A percentile compares a stretch with the other conserved stretches of the same genome.
These are phyloP conservation scores for Drosophila kikkawai DNA, from an alignment of 1,140 invertebrate genomes.

Conservation along the genomic window DNA sequence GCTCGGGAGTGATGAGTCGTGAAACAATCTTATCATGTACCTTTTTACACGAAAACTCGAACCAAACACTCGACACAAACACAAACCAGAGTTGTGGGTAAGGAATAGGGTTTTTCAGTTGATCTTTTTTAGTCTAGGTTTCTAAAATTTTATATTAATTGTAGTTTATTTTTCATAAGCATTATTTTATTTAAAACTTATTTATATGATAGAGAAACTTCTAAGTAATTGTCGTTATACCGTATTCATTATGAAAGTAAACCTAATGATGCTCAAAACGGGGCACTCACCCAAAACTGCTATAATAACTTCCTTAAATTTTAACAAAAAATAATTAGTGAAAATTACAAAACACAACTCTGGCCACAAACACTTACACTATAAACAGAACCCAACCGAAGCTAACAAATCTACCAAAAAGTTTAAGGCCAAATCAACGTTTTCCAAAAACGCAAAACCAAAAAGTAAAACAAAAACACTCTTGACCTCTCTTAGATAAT, in stretches of 20 bases:
- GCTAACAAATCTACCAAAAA: conserved; percentile 67
- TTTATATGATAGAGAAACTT: not conserved
- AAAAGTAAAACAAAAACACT: conserved; percentile 44
- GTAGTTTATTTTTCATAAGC: not conserved
- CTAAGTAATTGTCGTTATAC: not conserved
- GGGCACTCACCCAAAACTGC: no score
- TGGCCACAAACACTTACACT: conserved; percentile 18
- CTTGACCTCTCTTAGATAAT: conserved; percentile 71
- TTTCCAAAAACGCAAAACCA: conserved; percentile 75
- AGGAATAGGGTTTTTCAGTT: not conserved
- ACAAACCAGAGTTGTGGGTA: conserved; percentile 3
- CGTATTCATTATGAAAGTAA: no score
- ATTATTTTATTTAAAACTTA: not conserved
- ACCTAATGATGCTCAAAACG: no score
- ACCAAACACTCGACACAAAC: conserved; percentile 14
- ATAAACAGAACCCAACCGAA: conserved; percentile 65
- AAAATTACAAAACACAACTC: not conserved
- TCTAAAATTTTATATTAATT: not conserved
- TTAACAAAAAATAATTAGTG: no score
- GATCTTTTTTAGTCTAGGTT: not conserved
- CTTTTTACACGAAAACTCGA: conserved; percentile 59
- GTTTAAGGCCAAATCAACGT: conserved; percentile 73
- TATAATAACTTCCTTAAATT: not conserved
- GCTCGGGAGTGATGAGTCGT: conserved; percentile 46
- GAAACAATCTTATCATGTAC: conserved; percentile 79